phyloP scores from a whole-genome alignment of 2,888 invertebrate genomes.

The Orthosia incerta region DNA sequence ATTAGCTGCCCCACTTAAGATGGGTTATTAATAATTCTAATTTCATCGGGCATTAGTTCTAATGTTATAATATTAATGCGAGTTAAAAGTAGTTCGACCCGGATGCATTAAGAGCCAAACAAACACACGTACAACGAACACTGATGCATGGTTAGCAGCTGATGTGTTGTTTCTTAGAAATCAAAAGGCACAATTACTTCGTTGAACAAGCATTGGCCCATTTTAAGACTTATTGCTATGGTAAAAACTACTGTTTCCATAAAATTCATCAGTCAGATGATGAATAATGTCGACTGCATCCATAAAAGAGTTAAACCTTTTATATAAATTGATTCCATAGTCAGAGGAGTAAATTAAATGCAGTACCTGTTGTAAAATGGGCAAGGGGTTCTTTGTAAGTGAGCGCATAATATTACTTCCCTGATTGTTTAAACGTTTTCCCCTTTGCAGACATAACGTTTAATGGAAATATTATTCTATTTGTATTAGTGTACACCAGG shows the following conservation, averaged over 20 bases:
- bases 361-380: constrained; percentile 60
- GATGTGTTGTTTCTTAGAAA: constrained; percentile 32
- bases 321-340: constrained; percentile 55
- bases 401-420: constrained; percentile 76
- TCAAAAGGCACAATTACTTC: constrained; percentile 24
- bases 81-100: constrained; percentile 33
- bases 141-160: constrained; percentile 23
- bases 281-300: too few relatives aligned
- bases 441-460: constrained; percentile 64
- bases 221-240: not conserved
- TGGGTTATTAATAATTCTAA: constrained; percentile 41
- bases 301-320: constrained; percentile 1
- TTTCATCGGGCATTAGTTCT: constrained; percentile 39
- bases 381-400: constrained; percentile 69
- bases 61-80: constrained; percentile 42
- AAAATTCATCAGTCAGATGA: too few relatives aligned
- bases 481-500: constrained; percentile 37
- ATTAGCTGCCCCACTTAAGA: constrained; percentile 40
- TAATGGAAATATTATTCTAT: constrained; percentile 65
- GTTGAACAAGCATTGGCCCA: not conserved
- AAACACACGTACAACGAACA: constrained; percentile 35
- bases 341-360: constrained; percentile 53
- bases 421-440: constrained; percentile 79
- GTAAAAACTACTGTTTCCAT: not conserved
- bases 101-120: constrained; percentile 45